Base-by-base conservation (phyloP, 2,888 invertebrate genomes). In the Calameuta pallipes region DNA sequence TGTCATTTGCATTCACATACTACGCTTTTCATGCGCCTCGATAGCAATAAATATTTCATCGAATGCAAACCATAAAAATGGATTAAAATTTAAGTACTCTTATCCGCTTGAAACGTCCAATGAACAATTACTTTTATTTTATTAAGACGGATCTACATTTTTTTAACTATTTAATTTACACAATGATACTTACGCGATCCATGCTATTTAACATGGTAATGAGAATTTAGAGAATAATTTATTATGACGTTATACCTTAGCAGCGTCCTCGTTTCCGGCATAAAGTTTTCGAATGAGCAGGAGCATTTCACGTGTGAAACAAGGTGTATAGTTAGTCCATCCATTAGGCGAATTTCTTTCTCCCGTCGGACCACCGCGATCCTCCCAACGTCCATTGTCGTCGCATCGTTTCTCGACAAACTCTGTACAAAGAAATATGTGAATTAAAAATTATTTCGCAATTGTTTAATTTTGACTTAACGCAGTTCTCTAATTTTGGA, bases 301-400 rank as follows among this genome's bases (percentile, higher is more conserved):
- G 73, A 94, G 93, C 76, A 96, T 94, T 87, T 96, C 95, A 0
- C 94, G 93, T 9, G 95, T 95, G 85, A 95, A 95, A 88, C 98
- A 98, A 0, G 94, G 94, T 0, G 96, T 95, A 88, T 96, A 98
- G 91, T 97, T 96, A 3, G 97, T 97, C 95, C 96, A 97, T 3
- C 97, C 97, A 33, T 90, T 91, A 1, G 90, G 80, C 69, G 86
- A 85, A 41, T 88, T 87, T 11, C 82, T 84, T 69, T 84, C 85
- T 31, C 87, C 89, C 34, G 89, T 85, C 85, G 90, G 87, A 85
- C 88, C 92, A 86, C 92, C 91, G 82, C 92, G 89, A 79, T 94
- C 93, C 79, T 94, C 93, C 97, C 97, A 97, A 3, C 92, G 91
- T 0, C 97, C 97, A 36, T 94, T 93, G 0, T 92, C 86, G 4